phyloP scores from a whole-genome alignment of 2,797 vertebrate genomes.

The Cyclura pinguis region DNA sequence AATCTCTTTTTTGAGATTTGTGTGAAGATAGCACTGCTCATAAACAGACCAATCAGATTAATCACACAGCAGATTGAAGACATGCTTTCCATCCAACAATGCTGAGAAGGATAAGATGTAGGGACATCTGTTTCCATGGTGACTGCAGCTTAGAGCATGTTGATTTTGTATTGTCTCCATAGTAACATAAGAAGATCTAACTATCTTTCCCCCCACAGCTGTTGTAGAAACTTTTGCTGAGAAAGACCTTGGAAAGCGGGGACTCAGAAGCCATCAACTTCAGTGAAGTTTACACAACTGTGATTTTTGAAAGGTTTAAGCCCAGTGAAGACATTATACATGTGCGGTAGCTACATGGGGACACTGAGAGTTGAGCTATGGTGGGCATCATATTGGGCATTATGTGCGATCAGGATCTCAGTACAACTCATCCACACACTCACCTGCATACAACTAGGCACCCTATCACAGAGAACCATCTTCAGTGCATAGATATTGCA shows the following conservation, averaged over 20 bases:
- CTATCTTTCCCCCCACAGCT: conserved; percentile 26
- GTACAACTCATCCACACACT: neutral
- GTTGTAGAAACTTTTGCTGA: neutral
- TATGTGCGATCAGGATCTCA: neutral
- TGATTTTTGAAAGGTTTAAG: neutral
- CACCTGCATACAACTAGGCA: neutral
- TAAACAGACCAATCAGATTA: neutral
- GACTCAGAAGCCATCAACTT: neutral
- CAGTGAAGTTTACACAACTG: neutral
- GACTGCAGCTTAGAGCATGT: conserved; percentile 31
- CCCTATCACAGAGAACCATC: neutral
- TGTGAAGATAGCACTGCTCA: neutral
- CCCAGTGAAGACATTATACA: neutral
- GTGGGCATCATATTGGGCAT: neutral
- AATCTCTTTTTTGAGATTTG: neutral
- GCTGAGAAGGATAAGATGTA: neutral
- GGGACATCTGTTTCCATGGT: conserved; percentile 37
- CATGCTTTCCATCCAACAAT: neutral
- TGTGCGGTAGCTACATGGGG: neutral
- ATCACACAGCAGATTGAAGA: neutral
- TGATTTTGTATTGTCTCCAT: conserved; percentile 39
- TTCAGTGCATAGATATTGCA: neutral
- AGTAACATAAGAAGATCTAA: conserved; percentile 40
- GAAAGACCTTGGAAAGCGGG: neutral
- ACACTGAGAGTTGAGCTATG: neutral